Base-by-base conservation (phyloP, 1,140 invertebrate species). In the Microplitis mediator region DNA sequence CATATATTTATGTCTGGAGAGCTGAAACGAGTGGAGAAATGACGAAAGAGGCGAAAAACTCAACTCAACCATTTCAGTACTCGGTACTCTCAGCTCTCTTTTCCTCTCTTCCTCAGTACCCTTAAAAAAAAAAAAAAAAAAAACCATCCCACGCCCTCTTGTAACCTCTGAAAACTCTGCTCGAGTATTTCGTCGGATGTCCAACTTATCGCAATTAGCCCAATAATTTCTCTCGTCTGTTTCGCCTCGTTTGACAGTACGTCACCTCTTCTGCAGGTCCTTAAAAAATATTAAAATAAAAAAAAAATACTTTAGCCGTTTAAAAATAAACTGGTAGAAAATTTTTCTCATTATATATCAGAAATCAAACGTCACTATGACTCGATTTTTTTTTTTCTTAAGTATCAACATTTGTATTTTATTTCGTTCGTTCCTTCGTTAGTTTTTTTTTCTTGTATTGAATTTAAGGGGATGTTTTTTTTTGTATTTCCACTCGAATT, bases 1-100 rank as follows among this genome's bases (percentile, higher is more conserved):
- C 80, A 83, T 79, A 83, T 85, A 84, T 82, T 86, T 85, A 77
- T 76, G 81, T 82, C 82, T 83, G 78, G 79, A 85, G 82, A 84
- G 83, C 69, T 69, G 69, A 73, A 50, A 66, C 51, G 61, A 75
- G 76, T 76, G 14, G 39, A 54, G 64, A 23, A 56, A 69, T n/a
- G 51, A 23, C 16, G 39, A 83, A 79, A 78, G 63, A 72, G 70
- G 6, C 39, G 52, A 61, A 66, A 66, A 72, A 66, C 70, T 72
- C 9, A 8, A 31, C 11, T 35, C 65, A 31, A 54, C 14, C 60
- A 71, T 66, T 51, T 50, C 45, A 61, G 69, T 69, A 71, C 72
- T 65, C 68, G 72, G n/a, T 73, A 72, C 62, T 71, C 74, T 35
- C 11, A 65, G 13, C 32, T 50, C 61, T 16, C 35, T 58, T 9